phyloP scores from a whole-genome alignment of 1,140 invertebrate species.

The Drosophila nannoptera region DNA sequence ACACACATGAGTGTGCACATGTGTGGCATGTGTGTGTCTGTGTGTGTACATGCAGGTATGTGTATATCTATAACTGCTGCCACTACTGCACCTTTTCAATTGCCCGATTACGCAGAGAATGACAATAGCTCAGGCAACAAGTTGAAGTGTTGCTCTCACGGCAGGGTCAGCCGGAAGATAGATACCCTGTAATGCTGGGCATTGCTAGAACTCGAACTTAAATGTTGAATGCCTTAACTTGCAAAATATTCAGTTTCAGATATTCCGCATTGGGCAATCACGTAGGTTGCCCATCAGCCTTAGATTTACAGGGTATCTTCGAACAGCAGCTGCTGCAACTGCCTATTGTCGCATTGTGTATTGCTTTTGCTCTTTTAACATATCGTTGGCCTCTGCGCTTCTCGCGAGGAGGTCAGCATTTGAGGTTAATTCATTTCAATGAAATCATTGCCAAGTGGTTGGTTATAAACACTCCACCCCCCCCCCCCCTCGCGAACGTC shows the following conservation, averaged over 20 bases:
- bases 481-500: background rate
- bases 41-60: background rate
- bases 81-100: constrained; percentile 9
- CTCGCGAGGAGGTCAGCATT: constrained; percentile 52
- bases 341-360: constrained; percentile 38
- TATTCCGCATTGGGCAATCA: too few relatives aligned
- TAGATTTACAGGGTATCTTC: background rate
- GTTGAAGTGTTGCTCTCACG: background rate
- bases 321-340: constrained; percentile 1
- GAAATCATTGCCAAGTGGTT: constrained; percentile 64
- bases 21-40: too few relatives aligned
- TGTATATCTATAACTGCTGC: too few relatives aligned
- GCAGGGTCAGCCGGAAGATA: background rate
- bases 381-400: constrained; percentile 47
- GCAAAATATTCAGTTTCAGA: too few relatives aligned
- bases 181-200: background rate
- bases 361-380: constrained; percentile 33
- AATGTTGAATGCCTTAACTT: too few relatives aligned
- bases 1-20: constrained; percentile 3
- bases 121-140: constrained; percentile 23
- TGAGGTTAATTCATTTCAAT: constrained; percentile 74
- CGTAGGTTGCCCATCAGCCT: too few relatives aligned
- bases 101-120: constrained; percentile 3
- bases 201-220: too few relatives aligned
- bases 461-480: constrained; percentile 2